Evolutionary conservation across 2,113 vertebrate genomes (phyloP).

Genomic region (Phalacrocorax brasilianus): DNA sequence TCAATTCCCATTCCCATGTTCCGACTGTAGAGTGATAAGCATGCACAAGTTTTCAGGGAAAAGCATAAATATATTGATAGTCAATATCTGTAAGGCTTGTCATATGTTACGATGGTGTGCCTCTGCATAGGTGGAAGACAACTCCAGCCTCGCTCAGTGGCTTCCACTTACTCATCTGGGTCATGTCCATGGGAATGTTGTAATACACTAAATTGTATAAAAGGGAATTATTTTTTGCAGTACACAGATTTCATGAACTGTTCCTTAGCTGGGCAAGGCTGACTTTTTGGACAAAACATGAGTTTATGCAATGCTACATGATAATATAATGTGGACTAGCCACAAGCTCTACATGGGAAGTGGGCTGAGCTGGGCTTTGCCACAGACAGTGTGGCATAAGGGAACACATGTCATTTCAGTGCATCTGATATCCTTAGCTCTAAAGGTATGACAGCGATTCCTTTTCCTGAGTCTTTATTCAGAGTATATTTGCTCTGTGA

Average conservation of each 20-base stretch:
- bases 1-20: background rate
- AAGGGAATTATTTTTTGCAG: background rate
- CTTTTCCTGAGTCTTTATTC: background rate
- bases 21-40: background rate
- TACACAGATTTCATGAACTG: background rate
- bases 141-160: background rate
- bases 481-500: background rate
- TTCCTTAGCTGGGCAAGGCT: background rate
- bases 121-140: background rate
- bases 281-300: background rate
- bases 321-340: background rate
- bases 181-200: background rate
- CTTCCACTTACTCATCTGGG: background rate
- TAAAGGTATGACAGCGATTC: background rate
- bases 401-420: background rate
- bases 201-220: background rate
- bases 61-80: fast-evolving
- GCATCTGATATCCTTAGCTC: background rate
- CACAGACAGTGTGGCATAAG: fast-evolving
- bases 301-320: background rate
- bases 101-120: background rate
- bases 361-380: background rate
- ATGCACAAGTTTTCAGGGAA: background rate
- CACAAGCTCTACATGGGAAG: background rate
- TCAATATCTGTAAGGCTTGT: background rate